phyloP scores from a whole-genome alignment of 2,113 vertebrate genomes.

The Pachypanchax playfairii region DNA sequence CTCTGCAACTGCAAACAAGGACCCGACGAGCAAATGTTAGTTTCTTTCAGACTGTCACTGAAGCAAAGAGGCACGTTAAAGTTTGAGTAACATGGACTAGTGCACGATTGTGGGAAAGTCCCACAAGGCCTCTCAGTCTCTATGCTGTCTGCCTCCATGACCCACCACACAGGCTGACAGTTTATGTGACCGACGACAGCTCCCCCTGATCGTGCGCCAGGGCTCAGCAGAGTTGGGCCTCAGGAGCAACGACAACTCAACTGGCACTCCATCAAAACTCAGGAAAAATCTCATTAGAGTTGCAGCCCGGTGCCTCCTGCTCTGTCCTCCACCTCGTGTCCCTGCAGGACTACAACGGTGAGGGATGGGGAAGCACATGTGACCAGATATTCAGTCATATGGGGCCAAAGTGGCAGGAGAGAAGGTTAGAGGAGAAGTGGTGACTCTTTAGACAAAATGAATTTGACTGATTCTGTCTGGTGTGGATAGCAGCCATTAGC shows the following conservation, averaged over 20 bases:
- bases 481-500: slow-evolving; percentile 27
- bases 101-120: slow-evolving; percentile 74
- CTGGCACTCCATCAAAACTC: slow-evolving; percentile 85
- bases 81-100: slow-evolving; percentile 63
- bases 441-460: slow-evolving; percentile 12
- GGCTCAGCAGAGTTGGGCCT: slow-evolving; percentile 78
- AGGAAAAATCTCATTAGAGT: slow-evolving; percentile 77
- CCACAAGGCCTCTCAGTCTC: slow-evolving; percentile 79
- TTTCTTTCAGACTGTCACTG: slow-evolving; percentile 41
- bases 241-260: slow-evolving; percentile 79
- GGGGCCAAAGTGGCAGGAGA: slow-evolving; percentile 9
- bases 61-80: slow-evolving; percentile 62
- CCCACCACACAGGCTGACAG: slow-evolving; percentile 82
- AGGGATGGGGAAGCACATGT: no score
- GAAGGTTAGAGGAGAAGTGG: slow-evolving; percentile 11
- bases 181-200: slow-evolving; percentile 85
- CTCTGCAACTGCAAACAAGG: slow-evolving; percentile 36
- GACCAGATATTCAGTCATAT: slow-evolving; percentile 41
- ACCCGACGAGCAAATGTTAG: slow-evolving; percentile 40
- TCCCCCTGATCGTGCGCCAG: slow-evolving; percentile 87
- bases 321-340: slow-evolving; percentile 33
- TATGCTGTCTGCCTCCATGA: slow-evolving; percentile 77
- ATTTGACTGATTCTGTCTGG: slow-evolving; percentile 17
- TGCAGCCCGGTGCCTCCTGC: slow-evolving; percentile 55
- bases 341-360: slow-evolving; percentile 56